Evolutionary conservation across 2,113 vertebrate species (phyloP).

Genomic region (Saguinus imperator): DNA sequence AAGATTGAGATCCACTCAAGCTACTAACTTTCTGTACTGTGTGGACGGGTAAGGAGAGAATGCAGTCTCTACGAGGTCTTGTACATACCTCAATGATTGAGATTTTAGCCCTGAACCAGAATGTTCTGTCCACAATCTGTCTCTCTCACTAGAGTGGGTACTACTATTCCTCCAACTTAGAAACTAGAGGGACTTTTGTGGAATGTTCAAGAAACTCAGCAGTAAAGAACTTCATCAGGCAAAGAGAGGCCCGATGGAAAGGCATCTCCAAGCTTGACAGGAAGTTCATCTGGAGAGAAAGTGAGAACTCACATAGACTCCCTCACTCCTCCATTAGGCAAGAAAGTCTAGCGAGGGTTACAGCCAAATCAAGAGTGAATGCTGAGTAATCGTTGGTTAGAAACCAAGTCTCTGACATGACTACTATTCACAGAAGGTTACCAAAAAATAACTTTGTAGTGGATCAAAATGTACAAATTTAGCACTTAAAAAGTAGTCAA

Average conservation of each 20-base stretch:
- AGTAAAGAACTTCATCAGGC: background rate
- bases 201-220: background rate
- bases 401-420: background rate
- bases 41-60: background rate
- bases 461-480: background rate
- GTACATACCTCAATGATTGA: background rate
- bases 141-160: background rate
- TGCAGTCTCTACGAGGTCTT: background rate
- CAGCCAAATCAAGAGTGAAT: background rate
- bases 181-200: background rate
- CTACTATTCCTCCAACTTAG: background rate
- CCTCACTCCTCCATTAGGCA: fast-evolving
- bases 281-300: background rate
- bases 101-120: background rate
- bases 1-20: background rate
- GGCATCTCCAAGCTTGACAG: background rate
- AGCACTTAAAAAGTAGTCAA: background rate
- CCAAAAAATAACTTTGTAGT: background rate
- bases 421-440: background rate
- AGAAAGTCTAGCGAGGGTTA: background rate
- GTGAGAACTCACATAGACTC: background rate
- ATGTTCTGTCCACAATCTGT: background rate
- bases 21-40: background rate
- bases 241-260: background rate
- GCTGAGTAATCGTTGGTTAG: background rate